Conservation (phyloP, 2,797 vertebrate genomes). For the Percopsis omiscomaycus region DNA sequence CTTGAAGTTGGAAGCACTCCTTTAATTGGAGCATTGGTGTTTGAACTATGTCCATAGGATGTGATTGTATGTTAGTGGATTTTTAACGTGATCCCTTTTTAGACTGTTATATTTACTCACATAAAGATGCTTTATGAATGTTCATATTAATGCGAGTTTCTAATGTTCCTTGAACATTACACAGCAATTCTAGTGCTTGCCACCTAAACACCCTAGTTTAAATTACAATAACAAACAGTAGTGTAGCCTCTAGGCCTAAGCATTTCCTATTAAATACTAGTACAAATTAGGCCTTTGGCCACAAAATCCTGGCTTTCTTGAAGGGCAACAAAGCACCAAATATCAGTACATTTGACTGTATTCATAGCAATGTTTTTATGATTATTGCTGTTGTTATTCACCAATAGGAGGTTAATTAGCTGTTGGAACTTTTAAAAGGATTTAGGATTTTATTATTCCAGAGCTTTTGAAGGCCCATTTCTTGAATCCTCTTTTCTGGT, state of each 20-base stretch:
- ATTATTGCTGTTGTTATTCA: no score
- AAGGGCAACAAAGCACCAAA: neutral
- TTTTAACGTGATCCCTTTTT: no score
- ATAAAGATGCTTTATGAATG: no score
- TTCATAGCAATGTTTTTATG: no score
- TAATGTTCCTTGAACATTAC: conserved; percentile 6
- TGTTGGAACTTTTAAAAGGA: no score
- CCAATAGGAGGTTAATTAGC: no score
- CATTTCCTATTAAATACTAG: neutral
- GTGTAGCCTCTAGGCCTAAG: conserved; percentile 1
- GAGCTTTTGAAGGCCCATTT: no score
- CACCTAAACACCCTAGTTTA: neutral
- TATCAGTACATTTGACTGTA: no score
- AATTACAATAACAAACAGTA: conserved; percentile 7
- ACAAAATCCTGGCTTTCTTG: neutral
- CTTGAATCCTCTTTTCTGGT: no score
- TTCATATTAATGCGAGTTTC: neutral
- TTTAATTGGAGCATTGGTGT: conserved; percentile 37
- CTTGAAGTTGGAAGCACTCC: conserved; percentile 48
- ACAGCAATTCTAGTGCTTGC: neutral
- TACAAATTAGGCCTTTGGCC: neutral
- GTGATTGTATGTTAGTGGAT: no score
- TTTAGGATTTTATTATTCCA: no score
- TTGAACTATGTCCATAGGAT: neutral
- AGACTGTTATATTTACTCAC: no score